Evolutionary conservation across 2,113 vertebrate species (phyloP), one percentile per base, ranked within the genome.

Genomic region (Muscicapa adusta): DNA sequence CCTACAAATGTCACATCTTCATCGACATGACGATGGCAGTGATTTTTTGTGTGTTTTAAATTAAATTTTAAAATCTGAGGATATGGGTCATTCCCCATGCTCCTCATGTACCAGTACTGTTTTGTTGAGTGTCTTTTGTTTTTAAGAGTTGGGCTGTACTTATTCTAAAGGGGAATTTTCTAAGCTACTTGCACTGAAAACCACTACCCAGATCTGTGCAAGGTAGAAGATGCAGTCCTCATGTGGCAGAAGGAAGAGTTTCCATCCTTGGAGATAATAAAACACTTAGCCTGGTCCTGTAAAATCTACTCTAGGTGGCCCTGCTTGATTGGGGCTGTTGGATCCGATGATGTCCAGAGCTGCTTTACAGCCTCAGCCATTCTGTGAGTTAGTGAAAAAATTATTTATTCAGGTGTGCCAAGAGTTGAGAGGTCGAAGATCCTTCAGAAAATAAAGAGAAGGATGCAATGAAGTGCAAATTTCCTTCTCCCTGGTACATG

Each of bases 401-500:
- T 18, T 62, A 23, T 48, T 84, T 66, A 53, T 38, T 89, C 9
- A 62, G 9, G 1, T 66, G 1, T 45, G 22, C 45, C 29, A 85
- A 60, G 12, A 60, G 28, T 31, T 80, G 9, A 40, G 14, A 40
- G 14, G 12, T 14, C 84, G 23, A 89, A 77, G 33, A 13, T 54
- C 12, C 38, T 50, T 19, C 61, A 33, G 19, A 14, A 75, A 48
- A 45, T 48, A 53, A 6, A 57, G 4, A 12, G 15, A 58, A 71
- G 16, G 26, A 38, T 33, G 10, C 7, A 28, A 19, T 24, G 18
- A 54, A 56, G 14, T 48, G 22, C 2, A 42, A 28, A 15, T 7
- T 73, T 77, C 31, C 22, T 56, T 48, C 13, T 31, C 17, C 3
- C 9, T 2, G 2, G 5, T 28, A 4, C 5, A 2, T 45, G 5